Percentiles rank a stretch among this genome's conserved stretches.
These are phyloP conservation scores for Plagiodera versicolora DNA, from an alignment of 2,888 invertebrate genomes.

Conservation along the genomic window DNA sequence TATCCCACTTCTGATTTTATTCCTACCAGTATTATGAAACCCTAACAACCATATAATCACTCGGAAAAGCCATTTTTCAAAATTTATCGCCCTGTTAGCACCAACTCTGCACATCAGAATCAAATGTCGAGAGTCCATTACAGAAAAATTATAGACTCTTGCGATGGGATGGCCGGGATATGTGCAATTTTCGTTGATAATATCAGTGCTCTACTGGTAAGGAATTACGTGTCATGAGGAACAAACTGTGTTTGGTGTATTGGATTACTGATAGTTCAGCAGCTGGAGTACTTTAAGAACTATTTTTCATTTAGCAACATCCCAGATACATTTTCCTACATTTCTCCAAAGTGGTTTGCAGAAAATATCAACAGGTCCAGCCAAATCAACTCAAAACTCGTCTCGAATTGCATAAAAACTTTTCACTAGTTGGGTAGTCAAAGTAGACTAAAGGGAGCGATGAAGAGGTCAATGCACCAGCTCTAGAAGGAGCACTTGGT, in stretches of 20 bases:
- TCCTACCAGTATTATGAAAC: neutral
- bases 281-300: no score
- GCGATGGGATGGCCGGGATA: neutral
- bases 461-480: no score
- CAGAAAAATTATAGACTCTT: conserved; percentile 1
- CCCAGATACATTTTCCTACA: no score
- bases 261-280: no score
- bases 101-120: neutral
- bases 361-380: no score
- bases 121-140: conserved; percentile 1
- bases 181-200: neutral
- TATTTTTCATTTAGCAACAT: no score
- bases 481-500: no score
- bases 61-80: neutral
- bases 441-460: no score
- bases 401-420: no score
- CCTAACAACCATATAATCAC: neutral
- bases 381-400: no score
- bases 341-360: no score
- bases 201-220: neutral
- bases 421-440: no score
- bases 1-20: neutral
- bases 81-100: conserved; percentile 1
- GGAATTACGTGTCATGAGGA: neutral
- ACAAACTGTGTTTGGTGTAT: neutral